Evolutionary conservation across 2,888 invertebrate species (phyloP), one percentile per base, ranked within the genome.

Genomic region (Sabellastarte sp.): DNA sequence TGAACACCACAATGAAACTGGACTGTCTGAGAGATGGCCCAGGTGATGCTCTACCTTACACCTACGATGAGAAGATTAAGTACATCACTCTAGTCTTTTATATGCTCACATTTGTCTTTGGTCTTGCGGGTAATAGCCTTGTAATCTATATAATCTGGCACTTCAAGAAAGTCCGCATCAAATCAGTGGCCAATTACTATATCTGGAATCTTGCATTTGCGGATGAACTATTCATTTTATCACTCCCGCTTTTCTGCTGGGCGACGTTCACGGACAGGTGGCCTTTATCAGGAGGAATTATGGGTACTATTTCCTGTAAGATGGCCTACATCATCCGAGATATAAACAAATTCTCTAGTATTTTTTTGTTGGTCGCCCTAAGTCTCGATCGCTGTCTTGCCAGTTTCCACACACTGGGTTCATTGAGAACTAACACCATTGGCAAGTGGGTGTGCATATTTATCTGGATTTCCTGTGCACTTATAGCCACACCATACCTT

Each of bases 341-440:
- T 26, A 63, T 63, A 41, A 66, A 60, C 63, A 66, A 63, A 33
- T 66, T 60, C 32, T 57, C 63, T 1, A 66, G 64, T 29, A 62
- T 69, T 28, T 65, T 67, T 52, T 67, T 67, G 0, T 51, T 71
- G 50, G 65, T 67, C 1, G 67, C 65, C 24, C 63, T 71, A 51
- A 57, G 64, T 10, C 58, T 67, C 15, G 67, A 69, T 32, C 63
- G 69, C 2, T 68, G 63, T 51, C 32, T 68, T 31, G 71, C 71
- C 29, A 62, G 57, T 26, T 63, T 29, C 32, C 55, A 63, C 31
- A 28, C 33, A 24, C 55, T 66, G 51, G 32, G 50, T 32, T 58
- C 63, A 50, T 50, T 66, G 4, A 32, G 64, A 29, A 61, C 60
- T 2, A 53, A 56, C 30, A 59, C 52, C 31, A 10, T 63, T 15